Conservation (phyloP, 2,113 vertebrate genomes). For the Nannospalax galili region DNA sequence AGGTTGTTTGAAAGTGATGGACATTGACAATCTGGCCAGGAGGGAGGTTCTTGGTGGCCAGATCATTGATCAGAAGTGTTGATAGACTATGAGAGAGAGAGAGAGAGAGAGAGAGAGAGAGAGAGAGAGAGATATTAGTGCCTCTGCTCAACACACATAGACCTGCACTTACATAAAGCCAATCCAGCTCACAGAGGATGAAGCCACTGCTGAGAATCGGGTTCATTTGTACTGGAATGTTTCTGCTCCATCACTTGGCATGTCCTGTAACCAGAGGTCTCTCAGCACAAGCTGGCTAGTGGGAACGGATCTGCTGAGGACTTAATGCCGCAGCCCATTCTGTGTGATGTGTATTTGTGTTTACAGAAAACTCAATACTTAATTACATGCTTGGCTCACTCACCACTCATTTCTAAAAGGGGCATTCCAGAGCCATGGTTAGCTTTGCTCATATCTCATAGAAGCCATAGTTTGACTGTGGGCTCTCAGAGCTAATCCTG, state of each 20-base stretch:
- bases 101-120: background rate
- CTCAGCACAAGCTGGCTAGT: background rate
- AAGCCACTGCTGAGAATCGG: background rate
- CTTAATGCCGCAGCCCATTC: slow-evolving; percentile 11
- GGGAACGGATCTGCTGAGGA: background rate
- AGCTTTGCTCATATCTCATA: slow-evolving; percentile 33
- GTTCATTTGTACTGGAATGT: background rate
- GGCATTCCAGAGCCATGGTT: slow-evolving; percentile 43
- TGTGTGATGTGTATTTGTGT: slow-evolving; percentile 36
- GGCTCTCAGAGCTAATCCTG: background rate
- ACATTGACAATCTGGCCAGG: background rate
- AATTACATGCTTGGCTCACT: slow-evolving; percentile 63
- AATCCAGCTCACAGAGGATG: background rate
- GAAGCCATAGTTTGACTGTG: background rate
- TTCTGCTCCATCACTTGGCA: background rate
- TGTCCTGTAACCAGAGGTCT: background rate
- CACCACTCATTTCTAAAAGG: slow-evolving; percentile 67
- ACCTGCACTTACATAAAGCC: slow-evolving; percentile 1
- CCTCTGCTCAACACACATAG: background rate
- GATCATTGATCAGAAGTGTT: background rate
- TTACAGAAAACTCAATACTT: slow-evolving; percentile 65
- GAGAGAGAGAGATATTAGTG: background rate
- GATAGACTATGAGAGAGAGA: background rate
- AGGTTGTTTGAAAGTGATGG: background rate
- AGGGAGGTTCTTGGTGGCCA: background rate